Base-by-base conservation (phyloP, 2,113 vertebrate genomes). In the Actenoides hombroni region DNA sequence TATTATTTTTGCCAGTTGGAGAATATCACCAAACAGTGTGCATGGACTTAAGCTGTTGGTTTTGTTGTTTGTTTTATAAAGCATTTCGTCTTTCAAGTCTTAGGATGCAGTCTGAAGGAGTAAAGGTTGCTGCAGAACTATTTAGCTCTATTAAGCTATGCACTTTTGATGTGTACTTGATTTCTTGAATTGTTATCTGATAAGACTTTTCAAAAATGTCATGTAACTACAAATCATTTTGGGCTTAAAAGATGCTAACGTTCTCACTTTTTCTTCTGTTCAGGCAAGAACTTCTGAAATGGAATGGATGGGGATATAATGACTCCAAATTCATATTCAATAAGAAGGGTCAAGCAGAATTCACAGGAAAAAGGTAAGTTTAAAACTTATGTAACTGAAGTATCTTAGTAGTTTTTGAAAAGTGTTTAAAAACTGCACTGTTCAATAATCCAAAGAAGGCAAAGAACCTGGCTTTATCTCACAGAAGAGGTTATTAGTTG, bases 241-340 rank as follows among this genome's bases (percentile, higher is more conserved):
- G 26, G 23, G 29, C 26, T 56, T 71, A 18, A 20, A 40, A 1
- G 83, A 39, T 91, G 49, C 60, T 92, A 83, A 57, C 19, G 17
- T 53, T 94, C 16, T 95, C 39, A 67, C 74, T 74, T 37, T 95
- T 59, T 95, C 17, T 91, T 64, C 20, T 42, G 93, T 86, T 63
- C 96, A 99, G 99, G 97, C 99, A 99, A 98, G 99, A 99, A 97
- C 92, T 99, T 92, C 98, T 99, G 98, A 99, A 99, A 92, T 99
- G 99, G 99, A 99, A 99, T 87, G 99, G 99, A 89, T 99, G 99
- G 99, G 99, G 99, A 81, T 99, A 99, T 97, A 99, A 98, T 90
- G 99, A 99, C 88, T 99, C 99, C 73, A 99, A 97, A 97, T 99
- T 99, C 84, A 88, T 99, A 82, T 98, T 99, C 94, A 99, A 99